These are phyloP conservation scores for Hemithea aestivaria DNA, from an alignment of 2,888 invertebrate genomes.

Conservation along the genomic window DNA sequence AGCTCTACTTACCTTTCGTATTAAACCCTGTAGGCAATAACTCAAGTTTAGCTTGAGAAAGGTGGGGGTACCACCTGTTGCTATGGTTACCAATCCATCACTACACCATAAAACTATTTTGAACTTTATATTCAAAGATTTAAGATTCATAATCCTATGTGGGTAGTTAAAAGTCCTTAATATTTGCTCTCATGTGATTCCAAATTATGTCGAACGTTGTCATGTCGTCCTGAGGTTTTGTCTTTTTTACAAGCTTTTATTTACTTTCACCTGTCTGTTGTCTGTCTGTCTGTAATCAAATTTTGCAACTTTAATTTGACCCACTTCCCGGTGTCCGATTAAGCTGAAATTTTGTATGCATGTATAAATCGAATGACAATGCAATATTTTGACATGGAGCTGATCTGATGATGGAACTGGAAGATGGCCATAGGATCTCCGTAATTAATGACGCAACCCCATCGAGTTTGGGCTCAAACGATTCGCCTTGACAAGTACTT, in stretches of 20 bases:
- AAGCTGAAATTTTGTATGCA: too few relatives aligned
- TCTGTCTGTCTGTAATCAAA: too few relatives aligned
- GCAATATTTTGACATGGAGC: too few relatives aligned
- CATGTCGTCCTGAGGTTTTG: constrained; percentile 22
- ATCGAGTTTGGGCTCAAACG: too few relatives aligned
- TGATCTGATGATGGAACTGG: too few relatives aligned
- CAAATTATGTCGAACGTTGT: constrained; percentile 37
- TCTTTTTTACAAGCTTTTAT: constrained; percentile 11
- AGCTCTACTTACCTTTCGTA: constrained; percentile 23
- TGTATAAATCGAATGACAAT: too few relatives aligned
- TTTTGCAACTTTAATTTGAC: too few relatives aligned
- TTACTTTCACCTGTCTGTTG: too few relatives aligned
- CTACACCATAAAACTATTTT: constrained; percentile 23
- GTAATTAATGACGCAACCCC: too few relatives aligned
- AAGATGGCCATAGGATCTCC: too few relatives aligned
- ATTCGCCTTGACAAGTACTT: too few relatives aligned
- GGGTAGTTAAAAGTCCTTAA: constrained; percentile 7
- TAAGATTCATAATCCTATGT: constrained; percentile 22
- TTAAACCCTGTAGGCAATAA: constrained; percentile 54
- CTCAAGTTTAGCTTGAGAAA: constrained; percentile 48
- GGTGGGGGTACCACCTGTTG: constrained; percentile 57
- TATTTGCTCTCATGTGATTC: constrained; percentile 33
- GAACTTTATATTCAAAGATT: constrained; percentile 8
- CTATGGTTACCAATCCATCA: constrained; percentile 48
- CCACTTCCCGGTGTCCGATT: too few relatives aligned